Conservation (phyloP, 2,113 vertebrate species). For the Callionymus lyra region DNA sequence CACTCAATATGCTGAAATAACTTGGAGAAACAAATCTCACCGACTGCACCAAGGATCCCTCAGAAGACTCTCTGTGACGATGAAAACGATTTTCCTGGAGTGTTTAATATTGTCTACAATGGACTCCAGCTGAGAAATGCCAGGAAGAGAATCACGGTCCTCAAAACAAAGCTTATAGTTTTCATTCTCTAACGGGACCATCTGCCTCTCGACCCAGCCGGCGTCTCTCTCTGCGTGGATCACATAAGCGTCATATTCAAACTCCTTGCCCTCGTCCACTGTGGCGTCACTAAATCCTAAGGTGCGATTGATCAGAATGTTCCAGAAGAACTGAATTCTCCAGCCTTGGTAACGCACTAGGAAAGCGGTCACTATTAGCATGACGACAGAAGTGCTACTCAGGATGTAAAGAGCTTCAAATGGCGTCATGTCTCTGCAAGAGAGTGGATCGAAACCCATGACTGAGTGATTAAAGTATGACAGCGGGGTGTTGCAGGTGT, state of each 20-base stretch:
- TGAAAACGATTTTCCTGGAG: conserved; percentile 84
- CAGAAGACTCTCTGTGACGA: conserved; percentile 81
- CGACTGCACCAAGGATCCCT: conserved; percentile 78
- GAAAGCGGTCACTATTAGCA: conserved; percentile 59
- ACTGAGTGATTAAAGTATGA: conserved; percentile 74
- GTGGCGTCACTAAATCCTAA: conserved; percentile 79
- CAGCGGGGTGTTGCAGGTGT: conserved; percentile 84
- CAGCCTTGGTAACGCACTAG: conserved; percentile 81
- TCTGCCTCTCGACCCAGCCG: conserved; percentile 75
- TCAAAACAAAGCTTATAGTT: conserved; percentile 77
- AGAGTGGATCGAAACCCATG: conserved; percentile 71
- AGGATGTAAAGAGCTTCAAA: conserved; percentile 76
- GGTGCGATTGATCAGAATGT: conserved; percentile 72
- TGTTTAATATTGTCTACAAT: conserved; percentile 75
- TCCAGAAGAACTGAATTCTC: conserved; percentile 88
- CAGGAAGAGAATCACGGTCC: conserved; percentile 77
- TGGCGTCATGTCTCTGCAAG: conserved; percentile 84
- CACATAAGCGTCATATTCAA: conserved; percentile 79
- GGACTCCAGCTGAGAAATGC: conserved; percentile 68
- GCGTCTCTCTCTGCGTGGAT: conserved; percentile 73
- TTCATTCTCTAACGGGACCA: conserved; percentile 71
- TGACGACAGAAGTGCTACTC: conserved; percentile 49
- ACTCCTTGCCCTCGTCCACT: conserved; percentile 51
- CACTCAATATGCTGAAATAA: neutral
- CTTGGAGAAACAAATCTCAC: conserved; percentile 54